Base-by-base conservation (phyloP, 2,888 invertebrate species). In the Phragmatobia fuliginosa region DNA sequence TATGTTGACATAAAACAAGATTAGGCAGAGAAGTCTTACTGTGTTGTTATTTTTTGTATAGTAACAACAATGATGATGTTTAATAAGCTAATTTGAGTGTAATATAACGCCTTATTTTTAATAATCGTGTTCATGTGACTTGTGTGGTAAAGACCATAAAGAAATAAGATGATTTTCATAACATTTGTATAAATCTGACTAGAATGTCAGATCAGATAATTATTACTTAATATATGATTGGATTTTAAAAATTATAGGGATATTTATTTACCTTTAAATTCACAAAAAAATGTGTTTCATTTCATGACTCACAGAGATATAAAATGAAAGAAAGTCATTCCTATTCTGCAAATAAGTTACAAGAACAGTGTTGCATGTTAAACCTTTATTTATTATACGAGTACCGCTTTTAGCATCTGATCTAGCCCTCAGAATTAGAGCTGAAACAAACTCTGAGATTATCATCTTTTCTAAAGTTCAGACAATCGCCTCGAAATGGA, bases 21-120 rank as follows among this genome's bases (percentile, higher is more conserved):
- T 62, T 62, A 62, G 18, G 25, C 11, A 62, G 11, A 62, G 62
- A 62, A 62, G 41, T 41, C 62, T 28, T 56, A 14, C 28, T 28
- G 28, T 28, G 56, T 52, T n/a, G 8, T 25, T 49, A 49, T 10
- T 49, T 28, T 56, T 56, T 25, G 56, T 28, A 4, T 38, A 16
- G 56, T 10, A 56, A 28, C 4, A 28, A 28, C 16, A 36, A 33
- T 59, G n/a, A 32, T 59, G 5, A 25, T 60, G 60, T 60, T 60
- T 10, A 36, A 14, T 1, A 56, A 5, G 25, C 3, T 28, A 16
- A 56, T 56, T 14, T 28, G 4, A 7, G 16, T 28, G 5, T 52
- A 25, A 52, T 25, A 52, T 11, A 28, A 52, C 14, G 14, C 3
- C 25, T n/a, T 25, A 3, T 52, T 25, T 0, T 14, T 25, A 0